These are phyloP conservation scores for Bembecia ichneumoniformis DNA, from an alignment of 2,888 invertebrate species.

Conservation along the genomic window DNA sequence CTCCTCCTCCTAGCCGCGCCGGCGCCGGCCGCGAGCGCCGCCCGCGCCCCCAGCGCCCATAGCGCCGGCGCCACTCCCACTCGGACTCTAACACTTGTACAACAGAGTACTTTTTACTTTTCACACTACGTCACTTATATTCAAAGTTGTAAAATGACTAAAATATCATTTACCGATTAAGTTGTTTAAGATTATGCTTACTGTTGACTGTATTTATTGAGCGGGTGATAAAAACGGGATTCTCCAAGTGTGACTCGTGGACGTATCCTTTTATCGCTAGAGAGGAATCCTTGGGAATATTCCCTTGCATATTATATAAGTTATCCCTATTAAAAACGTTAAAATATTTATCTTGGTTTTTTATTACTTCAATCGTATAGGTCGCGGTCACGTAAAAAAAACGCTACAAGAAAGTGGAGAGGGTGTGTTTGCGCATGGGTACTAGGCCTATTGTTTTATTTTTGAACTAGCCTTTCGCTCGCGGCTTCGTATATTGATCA, in stretches of 20 bases:
- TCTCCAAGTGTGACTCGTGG: slow-evolving; percentile 56
- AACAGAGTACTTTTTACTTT: slow-evolving; percentile 37
- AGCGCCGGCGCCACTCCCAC: slow-evolving; percentile 8
- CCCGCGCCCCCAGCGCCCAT: slow-evolving; percentile 15
- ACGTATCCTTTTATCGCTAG: slow-evolving; percentile 66
- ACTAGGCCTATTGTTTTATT: no score
- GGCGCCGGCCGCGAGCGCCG: slow-evolving; percentile 52
- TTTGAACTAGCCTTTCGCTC: no score
- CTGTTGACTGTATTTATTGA: slow-evolving; percentile 72
- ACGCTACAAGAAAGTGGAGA: no score
- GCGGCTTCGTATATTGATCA: no score
- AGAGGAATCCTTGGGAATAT: slow-evolving; percentile 64
- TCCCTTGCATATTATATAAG: slow-evolving; percentile 71
- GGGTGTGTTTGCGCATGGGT: no score
- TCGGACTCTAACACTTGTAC: not conserved
- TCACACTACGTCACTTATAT: slow-evolving; percentile 47
- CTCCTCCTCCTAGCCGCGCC: slow-evolving; percentile 65
- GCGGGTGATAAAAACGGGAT: slow-evolving; percentile 67
- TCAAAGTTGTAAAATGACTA: slow-evolving; percentile 61
- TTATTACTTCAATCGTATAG: not conserved
- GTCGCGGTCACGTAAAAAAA: no score
- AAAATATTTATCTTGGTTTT: slow-evolving; percentile 30
- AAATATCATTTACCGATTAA: slow-evolving; percentile 64
- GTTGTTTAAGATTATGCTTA: slow-evolving; percentile 72
- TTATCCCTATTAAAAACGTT: slow-evolving; percentile 72